Conservation (phyloP, 2,888 invertebrate genomes). For the Athripsodes cinereus region DNA sequence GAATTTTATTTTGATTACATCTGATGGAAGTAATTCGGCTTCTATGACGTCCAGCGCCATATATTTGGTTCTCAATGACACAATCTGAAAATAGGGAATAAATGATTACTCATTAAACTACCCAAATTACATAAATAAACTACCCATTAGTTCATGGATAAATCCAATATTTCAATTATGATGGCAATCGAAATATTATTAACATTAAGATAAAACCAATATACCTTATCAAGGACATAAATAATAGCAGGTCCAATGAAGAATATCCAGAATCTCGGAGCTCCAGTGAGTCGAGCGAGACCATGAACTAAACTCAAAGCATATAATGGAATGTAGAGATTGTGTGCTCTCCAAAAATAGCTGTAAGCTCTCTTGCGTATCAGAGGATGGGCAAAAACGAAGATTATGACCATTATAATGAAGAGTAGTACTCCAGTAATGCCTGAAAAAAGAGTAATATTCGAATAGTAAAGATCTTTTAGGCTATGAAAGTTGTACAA, state of each 20-base stretch:
- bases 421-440: conserved; percentile 83
- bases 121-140: not conserved
- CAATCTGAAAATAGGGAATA: conserved; percentile 53
- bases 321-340: conserved; percentile 81
- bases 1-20: conserved; percentile 91
- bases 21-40: conserved; percentile 89
- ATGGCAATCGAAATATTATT: not conserved
- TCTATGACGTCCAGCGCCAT: conserved; percentile 89
- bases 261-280: conserved; percentile 90
- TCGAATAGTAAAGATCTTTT: too few relatives aligned
- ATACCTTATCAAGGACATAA: conserved; percentile 82
- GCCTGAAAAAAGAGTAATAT: conserved; percentile 47
- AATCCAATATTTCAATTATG: not conserved
- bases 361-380: conserved; percentile 91
- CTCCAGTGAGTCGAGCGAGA: conserved; percentile 83
- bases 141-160: too few relatives aligned
- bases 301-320: conserved; percentile 85
- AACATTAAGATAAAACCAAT: conserved; percentile 7
- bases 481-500: not conserved
- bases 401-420: conserved; percentile 88
- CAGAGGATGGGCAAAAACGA: conserved; percentile 92
- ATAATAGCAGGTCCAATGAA: conserved; percentile 87
- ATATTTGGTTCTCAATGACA: conserved; percentile 83
- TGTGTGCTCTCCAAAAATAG: conserved; percentile 93
- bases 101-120: not conserved